Evolutionary conservation across 2,888 invertebrate genomes (phyloP).

Genomic region (Dryobotodes eremita): DNA sequence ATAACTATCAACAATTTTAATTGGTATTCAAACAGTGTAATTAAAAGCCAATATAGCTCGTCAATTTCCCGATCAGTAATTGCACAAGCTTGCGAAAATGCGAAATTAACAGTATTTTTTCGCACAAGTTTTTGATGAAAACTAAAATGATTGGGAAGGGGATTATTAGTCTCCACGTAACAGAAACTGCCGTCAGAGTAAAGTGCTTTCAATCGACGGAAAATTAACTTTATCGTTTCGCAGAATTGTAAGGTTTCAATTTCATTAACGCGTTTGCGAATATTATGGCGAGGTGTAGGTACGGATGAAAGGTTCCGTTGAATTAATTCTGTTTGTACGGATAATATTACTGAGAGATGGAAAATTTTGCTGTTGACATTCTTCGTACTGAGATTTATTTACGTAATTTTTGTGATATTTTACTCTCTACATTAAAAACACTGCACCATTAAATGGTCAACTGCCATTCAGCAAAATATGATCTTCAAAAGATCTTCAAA

Average conservation of each 20-base stretch:
- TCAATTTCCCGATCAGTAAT: background rate
- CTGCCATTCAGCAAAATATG: too few species aligned
- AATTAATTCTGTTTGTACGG: background rate
- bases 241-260: constrained; percentile 31
- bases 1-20: too few species aligned
- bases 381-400: background rate
- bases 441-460: too few species aligned
- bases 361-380: background rate
- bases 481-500: background rate
- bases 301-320: background rate
- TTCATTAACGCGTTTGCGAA: constrained; percentile 17
- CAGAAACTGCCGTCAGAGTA: constrained; percentile 16
- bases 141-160: constrained; percentile 2
- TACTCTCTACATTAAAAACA: background rate
- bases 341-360: background rate
- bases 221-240: constrained; percentile 37
- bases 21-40: background rate
- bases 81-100: background rate
- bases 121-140: background rate
- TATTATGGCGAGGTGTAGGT: background rate
- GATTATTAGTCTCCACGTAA: constrained; percentile 4
- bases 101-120: background rate
- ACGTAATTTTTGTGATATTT: background rate
- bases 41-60: constrained; percentile 6
- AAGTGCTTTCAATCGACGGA: constrained; percentile 46